A percentile compares a stretch with the other conserved stretches of the same genome.
Evolutionary conservation across 2,888 invertebrate genomes (phyloP).

Genomic region (Agonopterix subpropinquella): DNA sequence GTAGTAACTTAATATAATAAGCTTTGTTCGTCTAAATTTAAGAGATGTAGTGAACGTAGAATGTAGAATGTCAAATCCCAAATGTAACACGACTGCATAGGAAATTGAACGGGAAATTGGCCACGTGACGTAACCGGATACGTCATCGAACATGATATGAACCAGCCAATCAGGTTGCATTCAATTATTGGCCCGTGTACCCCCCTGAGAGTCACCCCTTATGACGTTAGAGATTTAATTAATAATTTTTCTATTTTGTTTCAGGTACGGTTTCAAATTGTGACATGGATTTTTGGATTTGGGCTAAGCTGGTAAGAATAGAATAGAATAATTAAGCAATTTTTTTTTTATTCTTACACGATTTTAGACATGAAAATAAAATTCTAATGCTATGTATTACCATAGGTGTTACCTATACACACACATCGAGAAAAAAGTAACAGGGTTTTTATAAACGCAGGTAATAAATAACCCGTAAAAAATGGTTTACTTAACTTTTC

Average conservation of each 20-base stretch:
- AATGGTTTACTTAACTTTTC: too few relatives aligned
- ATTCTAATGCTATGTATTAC: too few relatives aligned
- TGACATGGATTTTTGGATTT: conserved; percentile 21
- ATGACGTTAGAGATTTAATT: not conserved
- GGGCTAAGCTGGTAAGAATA: conserved; percentile 27
- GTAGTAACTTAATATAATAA: too few relatives aligned
- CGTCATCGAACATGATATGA: conserved; percentile 57
- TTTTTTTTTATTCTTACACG: not conserved
- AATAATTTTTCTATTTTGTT: conserved; percentile 20
- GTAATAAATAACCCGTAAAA: too few relatives aligned
- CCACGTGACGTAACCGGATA: conserved; percentile 59
- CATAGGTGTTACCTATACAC: too few relatives aligned
- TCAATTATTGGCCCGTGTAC: conserved; percentile 45
- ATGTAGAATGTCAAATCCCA: not conserved
- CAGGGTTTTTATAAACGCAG: too few relatives aligned
- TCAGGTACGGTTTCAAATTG: conserved; percentile 33
- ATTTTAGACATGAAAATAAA: not conserved
- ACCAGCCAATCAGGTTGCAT: conserved; percentile 61
- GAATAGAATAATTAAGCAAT: not conserved
- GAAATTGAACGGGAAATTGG: conserved; percentile 67
- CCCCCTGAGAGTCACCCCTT: not conserved
- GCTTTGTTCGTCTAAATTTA: too few relatives aligned
- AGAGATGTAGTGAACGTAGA: not conserved
- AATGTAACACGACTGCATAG: conserved; percentile 42
- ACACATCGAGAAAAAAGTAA: too few relatives aligned